Conservation (phyloP, 2,113 vertebrate genomes). For the Ochotona princeps region DNA sequence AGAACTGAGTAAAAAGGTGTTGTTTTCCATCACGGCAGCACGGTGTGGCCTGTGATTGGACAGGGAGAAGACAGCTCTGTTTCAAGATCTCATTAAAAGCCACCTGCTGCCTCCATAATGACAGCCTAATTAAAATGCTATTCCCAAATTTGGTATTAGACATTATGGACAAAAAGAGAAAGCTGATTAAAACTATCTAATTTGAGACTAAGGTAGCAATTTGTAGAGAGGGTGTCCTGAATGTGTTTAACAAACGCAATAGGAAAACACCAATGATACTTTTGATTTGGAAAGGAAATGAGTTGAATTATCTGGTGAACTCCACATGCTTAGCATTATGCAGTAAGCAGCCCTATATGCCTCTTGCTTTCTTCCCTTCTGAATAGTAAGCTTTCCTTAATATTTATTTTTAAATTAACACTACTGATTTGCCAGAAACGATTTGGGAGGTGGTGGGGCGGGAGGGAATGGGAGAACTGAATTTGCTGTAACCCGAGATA, state of each 20-base stretch:
- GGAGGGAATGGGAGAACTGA: background rate
- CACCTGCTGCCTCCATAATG: conserved; percentile 80
- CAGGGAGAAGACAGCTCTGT: conserved; percentile 51
- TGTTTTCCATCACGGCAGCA: conserved; percentile 49
- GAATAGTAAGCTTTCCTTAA: background rate
- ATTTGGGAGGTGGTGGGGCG: background rate
- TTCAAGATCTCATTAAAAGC: conserved; percentile 78
- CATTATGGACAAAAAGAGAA: conserved; percentile 65
- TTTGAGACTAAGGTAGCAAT: conserved; percentile 65
- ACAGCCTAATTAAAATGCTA: conserved; percentile 73
- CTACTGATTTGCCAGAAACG: conserved; percentile 57
- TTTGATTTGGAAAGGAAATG: conserved; percentile 25
- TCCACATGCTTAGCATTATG: background rate
- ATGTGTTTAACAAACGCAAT: conserved; percentile 19
- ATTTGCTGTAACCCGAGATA: conserved; percentile 54
- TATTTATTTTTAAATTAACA: conserved; percentile 57
- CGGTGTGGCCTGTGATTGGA: conserved; percentile 62
- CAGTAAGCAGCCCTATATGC: background rate
- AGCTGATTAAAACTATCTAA: conserved; percentile 65
- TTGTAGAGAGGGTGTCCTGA: conserved; percentile 55
- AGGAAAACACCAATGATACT: conserved; percentile 5
- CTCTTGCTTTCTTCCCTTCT: background rate
- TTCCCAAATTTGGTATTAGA: conserved; percentile 69
- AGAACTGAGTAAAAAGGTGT: conserved; percentile 56
- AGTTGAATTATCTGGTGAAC: background rate